phyloP scores from a whole-genome alignment of 2,797 vertebrate species.

The Steatocranus sp. region DNA sequence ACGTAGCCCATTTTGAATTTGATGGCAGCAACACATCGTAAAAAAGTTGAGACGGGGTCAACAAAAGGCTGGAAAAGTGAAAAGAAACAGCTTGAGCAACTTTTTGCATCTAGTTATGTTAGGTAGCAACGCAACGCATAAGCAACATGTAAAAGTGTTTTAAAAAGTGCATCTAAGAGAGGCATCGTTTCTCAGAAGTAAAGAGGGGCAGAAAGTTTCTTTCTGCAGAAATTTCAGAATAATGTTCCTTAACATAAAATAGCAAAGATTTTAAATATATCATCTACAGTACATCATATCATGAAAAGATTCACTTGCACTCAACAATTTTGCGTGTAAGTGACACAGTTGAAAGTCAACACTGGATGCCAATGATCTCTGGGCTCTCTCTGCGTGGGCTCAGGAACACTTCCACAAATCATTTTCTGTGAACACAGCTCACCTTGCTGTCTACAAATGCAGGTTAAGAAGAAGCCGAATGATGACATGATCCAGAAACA shows the following conservation, averaged over 20 bases:
- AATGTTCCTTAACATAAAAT: background rate
- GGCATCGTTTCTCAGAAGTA: background rate
- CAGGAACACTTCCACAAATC: background rate
- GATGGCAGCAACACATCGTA: background rate
- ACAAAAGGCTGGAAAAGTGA: background rate
- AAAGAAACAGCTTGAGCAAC: background rate
- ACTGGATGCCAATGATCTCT: background rate
- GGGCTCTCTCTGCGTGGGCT: background rate
- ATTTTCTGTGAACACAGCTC: background rate
- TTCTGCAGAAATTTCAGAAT: background rate
- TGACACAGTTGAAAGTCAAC: background rate
- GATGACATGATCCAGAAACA: background rate
- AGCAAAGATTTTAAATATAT: background rate
- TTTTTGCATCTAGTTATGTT: background rate
- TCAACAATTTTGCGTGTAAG: fast-evolving
- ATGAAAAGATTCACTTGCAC: background rate
- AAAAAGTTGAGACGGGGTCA: fast-evolving
- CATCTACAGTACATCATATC: background rate
- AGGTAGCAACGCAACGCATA: background rate
- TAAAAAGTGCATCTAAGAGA: background rate
- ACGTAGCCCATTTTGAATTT: background rate
- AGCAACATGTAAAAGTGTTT: background rate
- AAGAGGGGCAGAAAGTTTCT: background rate
- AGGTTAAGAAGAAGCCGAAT: background rate
- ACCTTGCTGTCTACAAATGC: background rate